Percentiles rank a stretch among this genome's conserved stretches.
These are phyloP conservation scores for Ptychoptera contaminata DNA, from an alignment of 2,888 invertebrate genomes.

Conservation along the genomic window DNA sequence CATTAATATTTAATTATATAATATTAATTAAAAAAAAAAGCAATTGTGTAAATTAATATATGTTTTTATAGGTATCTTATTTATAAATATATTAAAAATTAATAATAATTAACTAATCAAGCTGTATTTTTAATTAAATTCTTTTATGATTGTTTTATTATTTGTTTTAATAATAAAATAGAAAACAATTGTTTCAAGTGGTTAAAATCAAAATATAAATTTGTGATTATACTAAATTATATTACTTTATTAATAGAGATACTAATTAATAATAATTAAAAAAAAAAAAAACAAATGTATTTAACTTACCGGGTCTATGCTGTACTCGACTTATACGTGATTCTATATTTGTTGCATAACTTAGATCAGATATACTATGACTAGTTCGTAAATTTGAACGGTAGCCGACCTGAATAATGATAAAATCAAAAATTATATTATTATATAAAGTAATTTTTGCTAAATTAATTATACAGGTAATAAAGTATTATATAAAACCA, in stretches of 20 bases:
- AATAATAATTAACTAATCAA: too few species aligned
- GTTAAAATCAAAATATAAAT: too few species aligned
- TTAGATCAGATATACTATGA: constrained; percentile 74
- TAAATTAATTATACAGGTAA: too few species aligned
- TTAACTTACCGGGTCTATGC: constrained; percentile 29
- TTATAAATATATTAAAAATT: too few species aligned
- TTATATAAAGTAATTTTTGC: too few species aligned
- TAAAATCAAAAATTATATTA: too few species aligned
- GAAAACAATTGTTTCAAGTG: too few species aligned
- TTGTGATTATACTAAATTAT: too few species aligned
- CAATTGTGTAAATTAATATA: background rate
- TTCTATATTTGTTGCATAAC: constrained; percentile 40
- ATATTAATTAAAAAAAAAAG: background rate
- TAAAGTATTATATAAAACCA: background rate
- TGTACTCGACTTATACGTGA: constrained; percentile 30
- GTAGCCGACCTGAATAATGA: constrained; percentile 47
- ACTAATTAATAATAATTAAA: background rate
- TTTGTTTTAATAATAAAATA: too few species aligned
- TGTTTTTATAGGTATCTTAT: background rate
- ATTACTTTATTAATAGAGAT: background rate
- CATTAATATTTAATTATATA: background rate
- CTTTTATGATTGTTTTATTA: too few species aligned
- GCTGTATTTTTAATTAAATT: too few species aligned
- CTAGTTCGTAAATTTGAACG: constrained; percentile 66
- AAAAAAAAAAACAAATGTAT: background rate